A percentile compares a stretch with the other conserved stretches of the same genome.
Conservation (phyloP, 2,888 invertebrate species). For the Lepidonotus clava region DNA sequence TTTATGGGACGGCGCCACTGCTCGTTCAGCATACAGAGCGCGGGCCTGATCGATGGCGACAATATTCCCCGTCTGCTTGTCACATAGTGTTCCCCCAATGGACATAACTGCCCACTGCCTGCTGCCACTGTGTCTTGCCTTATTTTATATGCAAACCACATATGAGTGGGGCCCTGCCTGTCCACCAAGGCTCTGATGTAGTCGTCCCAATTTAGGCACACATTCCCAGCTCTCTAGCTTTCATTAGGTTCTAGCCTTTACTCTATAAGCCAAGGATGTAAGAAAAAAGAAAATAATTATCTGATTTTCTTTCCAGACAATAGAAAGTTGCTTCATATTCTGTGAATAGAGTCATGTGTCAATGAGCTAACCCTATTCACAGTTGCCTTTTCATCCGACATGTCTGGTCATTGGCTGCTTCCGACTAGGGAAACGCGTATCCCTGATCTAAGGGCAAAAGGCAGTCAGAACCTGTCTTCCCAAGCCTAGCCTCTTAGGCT, state of each 20-base stretch:
- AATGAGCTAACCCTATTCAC: too few species aligned
- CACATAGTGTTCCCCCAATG: constrained; percentile 3
- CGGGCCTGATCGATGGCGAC: not conserved
- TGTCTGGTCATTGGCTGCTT: too few species aligned
- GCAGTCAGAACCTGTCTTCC: too few species aligned
- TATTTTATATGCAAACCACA: constrained; percentile 17
- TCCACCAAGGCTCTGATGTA: not conserved
- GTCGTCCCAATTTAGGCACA: not conserved
- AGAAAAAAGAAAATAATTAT: too few species aligned
- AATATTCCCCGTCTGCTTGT: not conserved
- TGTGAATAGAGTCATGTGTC: not conserved
- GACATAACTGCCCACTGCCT: not conserved
- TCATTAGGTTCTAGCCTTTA: too few species aligned
- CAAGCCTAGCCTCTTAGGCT: too few species aligned
- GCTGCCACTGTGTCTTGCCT: not conserved
- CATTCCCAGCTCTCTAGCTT: not conserved
- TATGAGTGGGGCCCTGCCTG: not conserved
- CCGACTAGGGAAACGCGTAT: too few species aligned
- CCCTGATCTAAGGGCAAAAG: too few species aligned
- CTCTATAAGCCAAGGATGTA: too few species aligned
- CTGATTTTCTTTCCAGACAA: constrained; percentile 12
- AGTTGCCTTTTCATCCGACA: too few species aligned
- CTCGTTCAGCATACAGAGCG: not conserved
- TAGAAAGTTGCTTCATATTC: constrained; percentile 21
- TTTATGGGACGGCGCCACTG: not conserved